Base-by-base conservation (phyloP, 2,888 invertebrate genomes). In the Nomada lathburiana region DNA sequence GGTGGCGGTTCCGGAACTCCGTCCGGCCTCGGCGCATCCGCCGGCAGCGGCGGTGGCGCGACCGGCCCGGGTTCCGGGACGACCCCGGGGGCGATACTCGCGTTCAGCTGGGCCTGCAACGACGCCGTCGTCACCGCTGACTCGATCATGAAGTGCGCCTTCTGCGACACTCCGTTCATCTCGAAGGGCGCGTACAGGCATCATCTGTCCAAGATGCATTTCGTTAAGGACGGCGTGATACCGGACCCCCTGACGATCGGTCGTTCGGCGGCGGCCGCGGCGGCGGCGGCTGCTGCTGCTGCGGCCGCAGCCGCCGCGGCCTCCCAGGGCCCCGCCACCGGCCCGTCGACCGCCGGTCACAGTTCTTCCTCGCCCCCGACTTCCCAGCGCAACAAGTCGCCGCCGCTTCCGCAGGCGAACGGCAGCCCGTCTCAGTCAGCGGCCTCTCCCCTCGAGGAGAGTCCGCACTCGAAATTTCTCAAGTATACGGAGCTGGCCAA, bases 401-500 rank as follows among this genome's bases (percentile, higher is more conserved):
- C 94, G 82, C 89, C 92, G 75, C 90, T 93, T 79, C 88, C 92
- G 23, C 94, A 94, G 79, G 93, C 94, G 36, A 93, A 94, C 85
- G 94, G 94, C 55, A 94, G 94, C 85, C 93, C 94, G 62, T 92
- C 93, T 94, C 96, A 93, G 83, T 89, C 88, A 94, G 95, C 89
- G 91, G 94, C 92, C 50, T 93, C 93, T 71, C 92, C 93, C 60
- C 91, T 94, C 76, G 98, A 98, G 92, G 98, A 98, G 94, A 98
- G 98, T 94, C 98, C 98, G 68, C 98, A 98, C 95, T 98, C 99
- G 91, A 99, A 99, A 95, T 99, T 99, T 95, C 97, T 98, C 90
- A 99, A 99, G 95, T 99, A 99, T 95, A 98, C 98, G 94, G 98
- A 99, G 95, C 96, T 99, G 95, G 99, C 99, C 92, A 99, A 99